phyloP scores from a whole-genome alignment of 2,888 invertebrate genomes.

The Dicyrtoma fusca region DNA sequence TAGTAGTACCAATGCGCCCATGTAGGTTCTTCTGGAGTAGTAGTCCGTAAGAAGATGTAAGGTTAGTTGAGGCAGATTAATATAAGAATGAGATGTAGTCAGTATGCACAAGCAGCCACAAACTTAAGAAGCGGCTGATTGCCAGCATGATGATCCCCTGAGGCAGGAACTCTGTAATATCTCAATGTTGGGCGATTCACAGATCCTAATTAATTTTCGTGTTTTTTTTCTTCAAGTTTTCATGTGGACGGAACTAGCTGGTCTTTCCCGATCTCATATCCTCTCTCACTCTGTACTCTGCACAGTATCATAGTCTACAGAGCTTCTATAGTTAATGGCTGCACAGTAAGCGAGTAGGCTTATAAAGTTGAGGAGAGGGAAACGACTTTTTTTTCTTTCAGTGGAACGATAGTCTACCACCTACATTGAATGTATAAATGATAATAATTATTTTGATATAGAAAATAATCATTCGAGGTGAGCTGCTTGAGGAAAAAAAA shows the following conservation, averaged over 20 bases:
- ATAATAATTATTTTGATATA: slow-evolving; percentile 42
- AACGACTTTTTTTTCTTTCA: slow-evolving; percentile 31
- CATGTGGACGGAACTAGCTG: slow-evolving; percentile 10
- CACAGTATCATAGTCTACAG: slow-evolving; percentile 18
- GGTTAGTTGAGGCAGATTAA: no score
- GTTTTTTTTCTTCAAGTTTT: slow-evolving; percentile 33
- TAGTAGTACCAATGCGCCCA: no score
- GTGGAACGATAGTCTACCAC: slow-evolving; percentile 52
- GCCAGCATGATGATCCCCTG: slow-evolving; percentile 54
- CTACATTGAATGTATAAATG: slow-evolving; percentile 51
- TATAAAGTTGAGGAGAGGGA: slow-evolving; percentile 3
- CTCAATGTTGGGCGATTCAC: slow-evolving; percentile 46
- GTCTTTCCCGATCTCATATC: background rate
- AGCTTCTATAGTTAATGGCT: background rate
- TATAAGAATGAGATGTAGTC: no score
- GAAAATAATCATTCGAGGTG: slow-evolving; percentile 38
- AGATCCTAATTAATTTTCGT: slow-evolving; percentile 47
- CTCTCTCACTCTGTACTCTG: slow-evolving; percentile 9
- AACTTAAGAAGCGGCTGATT: slow-evolving; percentile 46
- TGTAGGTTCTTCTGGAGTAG: no score
- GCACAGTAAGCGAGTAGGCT: slow-evolving; percentile 5
- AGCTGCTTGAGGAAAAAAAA: background rate
- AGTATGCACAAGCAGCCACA: no score
- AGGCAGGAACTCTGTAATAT: slow-evolving; percentile 42
- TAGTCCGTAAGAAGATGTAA: no score